These are phyloP conservation scores for Loris lydekkerianus DNA, from an alignment of 2,797 vertebrate genomes.

Conservation along the genomic window DNA sequence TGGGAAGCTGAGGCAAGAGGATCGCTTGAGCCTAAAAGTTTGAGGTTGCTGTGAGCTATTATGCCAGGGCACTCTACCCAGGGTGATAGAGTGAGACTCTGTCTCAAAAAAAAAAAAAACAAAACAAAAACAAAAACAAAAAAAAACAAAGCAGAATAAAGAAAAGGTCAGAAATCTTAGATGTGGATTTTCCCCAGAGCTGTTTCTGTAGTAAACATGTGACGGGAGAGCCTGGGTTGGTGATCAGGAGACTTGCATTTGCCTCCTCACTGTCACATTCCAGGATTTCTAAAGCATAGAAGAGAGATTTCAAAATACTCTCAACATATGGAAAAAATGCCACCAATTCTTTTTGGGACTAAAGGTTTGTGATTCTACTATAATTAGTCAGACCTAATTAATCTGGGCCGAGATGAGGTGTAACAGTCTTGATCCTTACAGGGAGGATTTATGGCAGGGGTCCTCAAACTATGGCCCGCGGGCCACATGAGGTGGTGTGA, in stretches of 20 bases:
- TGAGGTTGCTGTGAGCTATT: no score
- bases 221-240: neutral
- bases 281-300: conserved; percentile 3
- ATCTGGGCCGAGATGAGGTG: neutral
- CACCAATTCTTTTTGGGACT: conserved; percentile 19
- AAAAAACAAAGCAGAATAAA: neutral
- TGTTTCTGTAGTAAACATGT: neutral
- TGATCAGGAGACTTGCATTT: neutral
- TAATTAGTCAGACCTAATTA: conserved; percentile 39
- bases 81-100: no score
- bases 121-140: neutral
- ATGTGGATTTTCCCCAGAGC: neutral
- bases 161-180: neutral
- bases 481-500: no score
- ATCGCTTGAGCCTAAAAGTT: no score
- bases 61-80: no score
- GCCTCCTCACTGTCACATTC: neutral
- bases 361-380: conserved; percentile 8
- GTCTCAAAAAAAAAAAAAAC: neutral
- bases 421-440: neutral
- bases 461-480: no score
- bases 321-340: neutral
- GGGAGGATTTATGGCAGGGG: neutral
- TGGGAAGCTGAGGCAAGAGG: no score
- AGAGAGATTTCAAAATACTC: neutral